Base-by-base conservation (phyloP, 2,113 vertebrate species). In the Sardina pilchardus region DNA sequence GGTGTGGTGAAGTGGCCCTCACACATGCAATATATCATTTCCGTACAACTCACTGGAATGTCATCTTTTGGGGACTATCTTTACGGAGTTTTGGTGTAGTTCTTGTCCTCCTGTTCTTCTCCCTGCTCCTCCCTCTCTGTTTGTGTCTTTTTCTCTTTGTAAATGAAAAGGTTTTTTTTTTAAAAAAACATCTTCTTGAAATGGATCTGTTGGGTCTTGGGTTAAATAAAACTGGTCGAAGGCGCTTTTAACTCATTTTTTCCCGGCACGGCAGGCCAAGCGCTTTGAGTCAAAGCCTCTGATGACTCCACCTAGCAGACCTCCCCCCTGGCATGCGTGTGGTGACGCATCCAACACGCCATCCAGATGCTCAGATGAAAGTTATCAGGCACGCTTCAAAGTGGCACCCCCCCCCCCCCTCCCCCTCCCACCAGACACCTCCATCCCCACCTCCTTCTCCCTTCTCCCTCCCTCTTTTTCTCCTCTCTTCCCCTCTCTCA, bases 291-390 rank as follows among this genome's bases (percentile, higher is more conserved):
- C 26, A 30, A 9, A 67, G n/a, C 63, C 63, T 67, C 63, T 30
- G 63, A 30, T 26, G 26, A 26, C 26, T 67, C 1, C n/a, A 67
- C n/a, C 8, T 30, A 67, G 26, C 14, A 67, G 26, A 67, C 63
- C 63, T 67, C 10, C 24, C 21, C 4, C 24, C 56, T 1, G 8
- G 24, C 24, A 0, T 26, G 3, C 24, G 6, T 63, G 24, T 7
- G 21, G 63, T 9, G n/a, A 30, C 12, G 63, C n/a, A 26, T 67
- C 63, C 53, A 30, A 12, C 63, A 2, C n/a, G 7, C 1, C 1
- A 30, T 67, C n/a, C 63, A 30, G n/a, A 67, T 67, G 63, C 9
- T 67, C n/a, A 67, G 63, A 67, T 67, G 63, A 67, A 67, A 67
- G 63, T 12, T 10, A 67, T 67, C 63, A 67, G 63, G 7, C n/a